Base-by-base conservation (phyloP, 2,888 invertebrate species). In the Caenorhabditis imperialis region DNA sequence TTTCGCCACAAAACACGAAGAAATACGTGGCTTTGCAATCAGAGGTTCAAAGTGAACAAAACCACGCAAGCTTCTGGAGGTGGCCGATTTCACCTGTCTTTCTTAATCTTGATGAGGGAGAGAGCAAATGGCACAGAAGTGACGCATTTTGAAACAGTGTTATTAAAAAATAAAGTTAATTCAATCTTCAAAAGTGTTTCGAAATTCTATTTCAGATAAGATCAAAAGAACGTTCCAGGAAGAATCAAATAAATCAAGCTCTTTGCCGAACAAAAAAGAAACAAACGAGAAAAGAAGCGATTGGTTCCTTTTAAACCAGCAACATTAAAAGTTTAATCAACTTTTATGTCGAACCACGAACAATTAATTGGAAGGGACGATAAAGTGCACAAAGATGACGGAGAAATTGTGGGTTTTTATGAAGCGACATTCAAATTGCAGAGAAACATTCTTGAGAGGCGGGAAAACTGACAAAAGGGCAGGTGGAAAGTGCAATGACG, bases 401-500 rank as follows among this genome's bases (percentile, higher is more conserved):
- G 23, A 42, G 25, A 23, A 22, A 40, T 40, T 7, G 44, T 10
- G 44, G 22, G 23, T 44, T 20, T 44, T 5, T 50, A 48, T 30
- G 10, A 50, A 18, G 18, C 6, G n/a, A 23, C 25, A 16, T 10
- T n/a, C 18, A 50, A 50, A 25, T 50, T n/a, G 3, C 25, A 30
- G 30, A 50, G 7, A 40, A 40, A n/a, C 14, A n/a, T n/a, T 10
- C 40, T n/a, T 8, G 20, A 40, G 20, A 5, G 16, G n/a, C 4
- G 42, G 12, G 42, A 30, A 30, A 30, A 50, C 18, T 20, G 47
- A n/a, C 1, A 10, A 27, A 33, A 55, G 14, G 55, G 22, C 45
- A 57, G 57, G 57, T 57, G 57, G 45, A 57, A 57, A 37, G 57
- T 45, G 45, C 45, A 37, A 57, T 23, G 45, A 57, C 45, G 57